Evolutionary conservation across 2,888 invertebrate genomes (phyloP), one percentile per base, ranked within the genome.

Genomic region (Pheosia gnoma): DNA sequence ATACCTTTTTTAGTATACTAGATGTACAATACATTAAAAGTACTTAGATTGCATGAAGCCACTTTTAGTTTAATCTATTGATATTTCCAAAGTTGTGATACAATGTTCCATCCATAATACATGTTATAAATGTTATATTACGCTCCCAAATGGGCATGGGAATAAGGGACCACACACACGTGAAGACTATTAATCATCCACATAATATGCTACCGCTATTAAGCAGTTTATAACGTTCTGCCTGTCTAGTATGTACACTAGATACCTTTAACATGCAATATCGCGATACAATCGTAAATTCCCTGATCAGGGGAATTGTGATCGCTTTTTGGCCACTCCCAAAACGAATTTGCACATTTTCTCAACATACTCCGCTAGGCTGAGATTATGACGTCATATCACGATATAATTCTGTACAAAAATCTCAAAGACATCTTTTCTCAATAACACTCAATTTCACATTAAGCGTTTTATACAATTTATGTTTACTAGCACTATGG

Each of bases 141-240:
- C 25, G 51, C 25, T 25, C 25, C 25, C 25, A 51, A 51, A 51
- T 51, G 51, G 25, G 51, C 51, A 51, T 51, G 51, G 51, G 51
- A 51, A 53, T 53, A 53, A 36, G 53, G 37, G 53, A 53, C 37
- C 53, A 7, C 25, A 25, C 51, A 51, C 51, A 37, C 53, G 53
- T 53, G 53, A 41, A 56, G 7, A 56, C 56, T 41, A 56, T 56
- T 56, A 56, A 56, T 56, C 56, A 56, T 56, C n/a, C n/a, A 41
- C 56, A 39, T 56, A 38, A 54, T 56, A 56, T 56, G 41, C 41
- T 53, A 37, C 39, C 51, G 39, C 53, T 37, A 61, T 39, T 57
- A 41, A 65, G 38, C 36, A 57, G 53, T 59, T 41, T 52, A 52
- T n/a, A 57, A 38, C 51, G 13, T 64, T 59, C 56, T 62, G 47